Conservation (phyloP, 2,113 vertebrate species). For the Corythaixoides concolor region DNA sequence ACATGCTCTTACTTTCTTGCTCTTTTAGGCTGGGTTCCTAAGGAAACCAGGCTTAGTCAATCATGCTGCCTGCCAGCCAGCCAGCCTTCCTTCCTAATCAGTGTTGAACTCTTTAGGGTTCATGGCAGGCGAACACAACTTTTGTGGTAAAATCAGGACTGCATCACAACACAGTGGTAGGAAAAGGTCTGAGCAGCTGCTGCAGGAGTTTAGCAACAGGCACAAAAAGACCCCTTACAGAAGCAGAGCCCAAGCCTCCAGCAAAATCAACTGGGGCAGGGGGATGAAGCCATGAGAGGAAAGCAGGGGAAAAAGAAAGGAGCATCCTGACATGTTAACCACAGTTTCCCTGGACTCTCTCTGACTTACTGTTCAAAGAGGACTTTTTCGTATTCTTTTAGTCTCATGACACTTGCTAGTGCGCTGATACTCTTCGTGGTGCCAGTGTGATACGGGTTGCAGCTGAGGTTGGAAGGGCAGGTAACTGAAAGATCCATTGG, state of each 20-base stretch:
- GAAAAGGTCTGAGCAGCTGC: constrained; percentile 23
- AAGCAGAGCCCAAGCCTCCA: not conserved
- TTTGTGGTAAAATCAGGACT: constrained; percentile 15
- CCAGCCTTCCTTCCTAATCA: constrained; percentile 39
- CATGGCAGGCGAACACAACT: not conserved
- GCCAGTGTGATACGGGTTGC: not conserved
- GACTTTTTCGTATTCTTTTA: not conserved
- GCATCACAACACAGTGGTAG: constrained; percentile 3
- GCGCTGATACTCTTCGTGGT: not conserved
- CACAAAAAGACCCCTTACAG: not conserved
- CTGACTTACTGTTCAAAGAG: not conserved
- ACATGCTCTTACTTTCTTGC: constrained; percentile 45
- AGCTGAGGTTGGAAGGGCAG: not conserved
- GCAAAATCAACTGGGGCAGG: not conserved
- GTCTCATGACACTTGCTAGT: not conserved
- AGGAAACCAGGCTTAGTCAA: constrained; percentile 60
- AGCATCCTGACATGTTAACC: not conserved
- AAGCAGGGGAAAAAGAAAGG: not conserved
- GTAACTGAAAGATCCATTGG: not conserved
- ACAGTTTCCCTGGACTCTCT: not conserved
- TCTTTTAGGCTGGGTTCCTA: constrained; percentile 57
- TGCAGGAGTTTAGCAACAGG: not conserved
- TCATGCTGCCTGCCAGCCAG: constrained; percentile 26
- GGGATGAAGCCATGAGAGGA: not conserved
- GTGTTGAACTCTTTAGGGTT: not conserved